Conservation (phyloP, 1,140 invertebrate species). For the Saccostrea echinata region DNA sequence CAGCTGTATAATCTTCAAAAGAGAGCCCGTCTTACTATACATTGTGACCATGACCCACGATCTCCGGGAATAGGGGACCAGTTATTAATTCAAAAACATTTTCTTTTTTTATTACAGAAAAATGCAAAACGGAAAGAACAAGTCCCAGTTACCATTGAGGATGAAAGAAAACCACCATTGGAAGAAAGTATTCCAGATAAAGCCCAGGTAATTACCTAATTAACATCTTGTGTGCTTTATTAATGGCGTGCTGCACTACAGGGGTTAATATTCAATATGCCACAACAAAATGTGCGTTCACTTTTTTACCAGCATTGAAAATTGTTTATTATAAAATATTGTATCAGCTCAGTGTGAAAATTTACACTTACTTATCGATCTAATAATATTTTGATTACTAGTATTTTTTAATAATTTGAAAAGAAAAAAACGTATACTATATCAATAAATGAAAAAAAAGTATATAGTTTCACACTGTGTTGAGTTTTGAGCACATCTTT, state of each 20-base stretch:
- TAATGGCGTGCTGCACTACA: not conserved
- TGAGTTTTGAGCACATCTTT: not conserved
- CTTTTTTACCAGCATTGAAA: not conserved
- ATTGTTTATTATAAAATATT: no score
- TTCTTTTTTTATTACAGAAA: not conserved
- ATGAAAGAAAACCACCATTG: not conserved
- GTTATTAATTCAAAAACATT: constrained; percentile 31
- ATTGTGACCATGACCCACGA: not conserved
- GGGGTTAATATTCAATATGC: not conserved
- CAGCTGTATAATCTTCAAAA: not conserved
- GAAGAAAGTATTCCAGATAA: constrained; percentile 15
- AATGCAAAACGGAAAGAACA: constrained; percentile 2
- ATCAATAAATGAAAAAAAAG: no score
- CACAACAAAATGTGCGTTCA: not conserved
- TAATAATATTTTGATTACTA: no score
- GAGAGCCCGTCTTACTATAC: not conserved
- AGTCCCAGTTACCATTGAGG: not conserved
- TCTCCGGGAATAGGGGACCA: constrained; percentile 4
- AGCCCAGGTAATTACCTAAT: constrained; percentile 25
- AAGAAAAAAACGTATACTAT: no score
- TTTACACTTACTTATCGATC: no score
- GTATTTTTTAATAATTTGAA: no score
- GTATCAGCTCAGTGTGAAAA: no score
- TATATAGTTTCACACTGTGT: not conserved
- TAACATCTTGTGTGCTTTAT: not conserved